phyloP scores from a whole-genome alignment of 1,140 invertebrate species.

The Drosophila grimshawi region DNA sequence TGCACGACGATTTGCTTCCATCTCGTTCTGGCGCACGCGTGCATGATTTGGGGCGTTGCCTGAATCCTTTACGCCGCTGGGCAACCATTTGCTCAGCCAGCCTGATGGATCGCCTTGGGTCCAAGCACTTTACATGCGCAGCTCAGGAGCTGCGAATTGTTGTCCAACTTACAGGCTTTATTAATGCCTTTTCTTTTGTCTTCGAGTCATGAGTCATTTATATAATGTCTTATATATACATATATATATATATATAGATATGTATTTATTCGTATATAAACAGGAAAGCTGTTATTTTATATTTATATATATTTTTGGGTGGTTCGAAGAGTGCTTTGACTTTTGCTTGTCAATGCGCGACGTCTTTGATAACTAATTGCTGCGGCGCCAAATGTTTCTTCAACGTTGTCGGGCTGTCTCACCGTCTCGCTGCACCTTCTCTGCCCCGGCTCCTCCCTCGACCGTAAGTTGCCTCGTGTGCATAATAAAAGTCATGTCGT shows the following conservation, averaged over 20 bases:
- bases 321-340: constrained; percentile 75
- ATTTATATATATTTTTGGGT: constrained; percentile 58
- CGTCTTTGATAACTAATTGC: constrained; percentile 82
- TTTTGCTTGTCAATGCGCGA: constrained; percentile 80
- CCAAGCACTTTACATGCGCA: constrained; percentile 6
- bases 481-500: constrained; percentile 76
- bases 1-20: background rate
- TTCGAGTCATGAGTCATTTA: constrained; percentile 37
- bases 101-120: constrained; percentile 2
- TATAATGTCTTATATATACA: constrained; percentile 39
- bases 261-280: constrained; percentile 45
- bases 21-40: constrained; percentile 50
- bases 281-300: constrained; percentile 8
- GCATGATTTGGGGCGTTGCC: constrained; percentile 74
- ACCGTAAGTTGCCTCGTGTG: constrained; percentile 20
- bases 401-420: constrained; percentile 24
- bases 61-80: constrained; percentile 7
- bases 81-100: constrained; percentile 31
- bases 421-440: constrained; percentile 12
- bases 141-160: constrained; percentile 7
- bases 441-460: background rate
- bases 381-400: constrained; percentile 77
- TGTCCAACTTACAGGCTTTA: constrained; percentile 5
- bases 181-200: background rate
- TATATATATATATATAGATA: constrained; percentile 45